A percentile compares a stretch with the other conserved stretches of the same genome.
Conservation (phyloP, 2,113 vertebrate species). For the Oryzias curvinotus region DNA sequence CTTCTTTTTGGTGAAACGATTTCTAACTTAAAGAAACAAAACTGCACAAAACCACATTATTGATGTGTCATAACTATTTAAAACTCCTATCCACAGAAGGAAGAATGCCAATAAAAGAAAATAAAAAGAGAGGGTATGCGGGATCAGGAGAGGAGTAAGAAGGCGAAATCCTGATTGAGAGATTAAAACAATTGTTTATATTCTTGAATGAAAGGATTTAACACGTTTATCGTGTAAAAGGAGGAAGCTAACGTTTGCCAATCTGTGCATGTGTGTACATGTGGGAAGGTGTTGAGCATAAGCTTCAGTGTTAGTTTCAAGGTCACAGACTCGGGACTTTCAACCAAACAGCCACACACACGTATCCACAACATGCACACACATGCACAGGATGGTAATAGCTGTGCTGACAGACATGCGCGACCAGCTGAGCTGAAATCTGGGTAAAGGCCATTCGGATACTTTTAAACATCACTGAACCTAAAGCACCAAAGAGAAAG, state of each 20-base stretch:
- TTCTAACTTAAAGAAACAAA: too few species aligned
- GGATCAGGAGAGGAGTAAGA: not conserved
- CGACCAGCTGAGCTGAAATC: conserved; percentile 86
- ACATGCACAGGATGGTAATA: conserved; percentile 86
- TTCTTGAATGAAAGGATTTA: conserved; percentile 5
- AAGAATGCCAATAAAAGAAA: not conserved
- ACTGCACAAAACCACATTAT: too few species aligned
- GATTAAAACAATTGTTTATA: too few species aligned
- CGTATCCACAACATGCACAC: conserved; percentile 11
- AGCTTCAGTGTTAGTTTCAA: conserved; percentile 83
- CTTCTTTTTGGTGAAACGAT: too few species aligned
- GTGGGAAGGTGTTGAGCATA: conserved; percentile 71
- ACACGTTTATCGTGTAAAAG: conserved; percentile 29
- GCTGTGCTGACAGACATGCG: conserved; percentile 91
- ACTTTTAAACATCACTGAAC: conserved; percentile 63
- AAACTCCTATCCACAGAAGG: too few species aligned
- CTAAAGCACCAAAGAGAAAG: conserved; percentile 54
- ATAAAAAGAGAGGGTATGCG: not conserved
- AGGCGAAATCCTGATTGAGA: too few species aligned
- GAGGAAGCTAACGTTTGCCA: conserved; percentile 24
- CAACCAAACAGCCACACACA: not conserved
- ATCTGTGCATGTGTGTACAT: conserved; percentile 39
- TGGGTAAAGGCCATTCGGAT: conserved; percentile 62
- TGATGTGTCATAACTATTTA: too few species aligned
- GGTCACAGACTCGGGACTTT: conserved; percentile 78